Evolutionary conservation across 1,140 invertebrate species (phyloP).

Genomic region (Aphaenogaster ashmeadi): DNA sequence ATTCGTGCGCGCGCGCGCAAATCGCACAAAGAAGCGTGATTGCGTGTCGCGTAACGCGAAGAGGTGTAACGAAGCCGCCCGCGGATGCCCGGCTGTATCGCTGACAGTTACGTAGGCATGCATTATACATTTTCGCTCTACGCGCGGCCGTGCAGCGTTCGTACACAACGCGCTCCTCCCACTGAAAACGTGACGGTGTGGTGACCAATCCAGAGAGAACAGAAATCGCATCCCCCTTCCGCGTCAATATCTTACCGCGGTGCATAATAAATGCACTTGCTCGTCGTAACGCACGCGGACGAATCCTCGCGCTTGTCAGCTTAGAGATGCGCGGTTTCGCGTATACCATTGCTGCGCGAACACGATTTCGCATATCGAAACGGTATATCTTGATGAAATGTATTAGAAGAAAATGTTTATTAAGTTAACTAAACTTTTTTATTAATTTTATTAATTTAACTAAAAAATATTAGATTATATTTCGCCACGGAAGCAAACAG

Average conservation of each 20-base stretch:
- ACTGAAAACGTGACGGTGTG: conserved; percentile 73
- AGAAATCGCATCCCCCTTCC: conserved; percentile 63
- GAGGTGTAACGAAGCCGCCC: conserved; percentile 65
- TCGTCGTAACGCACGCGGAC: conserved; percentile 4
- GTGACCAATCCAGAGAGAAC: conserved; percentile 73
- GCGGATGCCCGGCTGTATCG: conserved; percentile 52
- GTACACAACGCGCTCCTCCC: conserved; percentile 75
- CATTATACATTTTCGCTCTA: conserved; percentile 75
- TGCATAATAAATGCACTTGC: conserved; percentile 50
- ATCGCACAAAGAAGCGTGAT: conserved; percentile 57
- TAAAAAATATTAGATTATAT: background rate
- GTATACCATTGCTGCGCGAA: background rate
- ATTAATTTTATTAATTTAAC: too few species aligned
- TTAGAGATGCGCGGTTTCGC: background rate
- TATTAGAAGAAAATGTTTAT: too few species aligned
- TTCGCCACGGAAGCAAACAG: background rate
- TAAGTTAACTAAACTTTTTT: too few species aligned
- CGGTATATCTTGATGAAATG: background rate
- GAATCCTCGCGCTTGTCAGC: background rate
- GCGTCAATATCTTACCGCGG: conserved; percentile 42
- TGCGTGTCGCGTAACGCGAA: conserved; percentile 38
- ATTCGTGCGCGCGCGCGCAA: conserved; percentile 29
- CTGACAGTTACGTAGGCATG: conserved; percentile 79
- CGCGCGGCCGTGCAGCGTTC: conserved; percentile 48
- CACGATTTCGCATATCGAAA: background rate